phyloP scores from a whole-genome alignment of 2,888 invertebrate genomes.

The Phyllotreta striolata region DNA sequence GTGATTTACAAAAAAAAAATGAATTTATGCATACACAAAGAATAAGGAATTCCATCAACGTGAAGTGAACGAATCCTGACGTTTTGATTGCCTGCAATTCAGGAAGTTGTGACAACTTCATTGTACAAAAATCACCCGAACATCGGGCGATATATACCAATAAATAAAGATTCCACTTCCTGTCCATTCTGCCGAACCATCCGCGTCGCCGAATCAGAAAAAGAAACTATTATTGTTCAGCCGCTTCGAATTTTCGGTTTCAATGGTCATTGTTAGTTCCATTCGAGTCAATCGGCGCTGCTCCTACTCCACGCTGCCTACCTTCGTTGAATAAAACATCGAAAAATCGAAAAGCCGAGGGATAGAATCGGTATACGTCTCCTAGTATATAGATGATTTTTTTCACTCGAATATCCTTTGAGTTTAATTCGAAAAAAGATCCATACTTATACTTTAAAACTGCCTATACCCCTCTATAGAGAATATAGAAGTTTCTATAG shows the following conservation, averaged over 20 bases:
- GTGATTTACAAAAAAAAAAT: too few species aligned
- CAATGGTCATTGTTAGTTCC: conserved; percentile 19
- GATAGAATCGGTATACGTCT: neutral
- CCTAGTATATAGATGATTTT: neutral
- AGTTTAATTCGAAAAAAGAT: neutral
- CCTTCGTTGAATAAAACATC: conserved; percentile 16
- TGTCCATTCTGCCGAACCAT: conserved; percentile 9
- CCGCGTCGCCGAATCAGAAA: neutral
- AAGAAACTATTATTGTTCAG: conserved; percentile 16
- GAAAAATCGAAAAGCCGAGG: neutral
- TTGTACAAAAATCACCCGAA: conserved; percentile 10
- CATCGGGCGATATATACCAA: conserved; percentile 11
- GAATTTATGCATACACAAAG: too few species aligned
- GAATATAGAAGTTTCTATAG: too few species aligned
- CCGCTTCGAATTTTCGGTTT: conserved; percentile 10
- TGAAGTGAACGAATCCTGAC: too few species aligned
- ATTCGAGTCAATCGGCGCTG: conserved; percentile 10
- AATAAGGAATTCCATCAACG: too few species aligned
- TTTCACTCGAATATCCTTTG: neutral
- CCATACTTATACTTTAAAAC: too few species aligned
- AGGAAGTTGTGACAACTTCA: conserved; percentile 20
- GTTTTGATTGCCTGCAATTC: neutral
- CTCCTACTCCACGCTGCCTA: conserved; percentile 5
- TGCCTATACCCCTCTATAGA: too few species aligned
- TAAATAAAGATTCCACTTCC: conserved; percentile 18